These are phyloP conservation scores for Sanderia malayensis DNA, from an alignment of 30 jellyfish, hydroid and myxozoan species.

Conservation along the genomic window DNA sequence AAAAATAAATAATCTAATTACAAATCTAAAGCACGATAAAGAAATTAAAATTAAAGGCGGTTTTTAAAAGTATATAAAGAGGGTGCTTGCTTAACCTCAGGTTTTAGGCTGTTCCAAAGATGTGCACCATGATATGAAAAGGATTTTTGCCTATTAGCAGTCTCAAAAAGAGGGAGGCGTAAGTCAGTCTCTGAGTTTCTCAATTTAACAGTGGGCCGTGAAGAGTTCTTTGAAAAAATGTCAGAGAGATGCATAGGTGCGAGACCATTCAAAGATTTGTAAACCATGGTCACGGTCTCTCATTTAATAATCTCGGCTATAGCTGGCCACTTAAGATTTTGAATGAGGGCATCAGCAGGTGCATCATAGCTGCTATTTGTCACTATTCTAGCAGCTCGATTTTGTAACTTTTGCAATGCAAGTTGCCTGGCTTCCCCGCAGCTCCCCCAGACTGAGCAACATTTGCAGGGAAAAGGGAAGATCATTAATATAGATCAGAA, in stretches of 20 bases:
- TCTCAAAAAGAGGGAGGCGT: conserved; percentile 3
- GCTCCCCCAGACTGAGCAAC: conserved; percentile 60
- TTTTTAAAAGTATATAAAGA: background rate
- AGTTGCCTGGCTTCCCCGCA: conserved; percentile 10
- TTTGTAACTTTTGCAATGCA: conserved; percentile 7
- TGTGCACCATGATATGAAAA: background rate
- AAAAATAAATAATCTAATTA: background rate
- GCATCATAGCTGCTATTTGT: too few relatives aligned
- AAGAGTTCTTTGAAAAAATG: background rate
- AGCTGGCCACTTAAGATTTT: conserved; percentile 23
- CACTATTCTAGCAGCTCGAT: too few relatives aligned
- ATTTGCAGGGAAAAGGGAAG: conserved; percentile 27
- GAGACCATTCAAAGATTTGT: conserved; percentile 21
- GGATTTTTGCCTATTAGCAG: background rate
- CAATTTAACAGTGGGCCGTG: background rate
- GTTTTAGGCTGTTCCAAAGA: too few relatives aligned
- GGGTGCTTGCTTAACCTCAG: too few relatives aligned
- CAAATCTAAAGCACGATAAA: background rate
- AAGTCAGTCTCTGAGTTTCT: background rate
- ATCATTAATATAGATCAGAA: conserved; percentile 28
- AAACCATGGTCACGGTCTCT: too few relatives aligned
- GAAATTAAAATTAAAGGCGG: too few relatives aligned
- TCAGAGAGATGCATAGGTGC: background rate
- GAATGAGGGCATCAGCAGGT: conserved; percentile 28
- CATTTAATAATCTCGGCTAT: too few relatives aligned